Conservation (phyloP, 2,797 vertebrate species). For the Sebastes reedi region DNA sequence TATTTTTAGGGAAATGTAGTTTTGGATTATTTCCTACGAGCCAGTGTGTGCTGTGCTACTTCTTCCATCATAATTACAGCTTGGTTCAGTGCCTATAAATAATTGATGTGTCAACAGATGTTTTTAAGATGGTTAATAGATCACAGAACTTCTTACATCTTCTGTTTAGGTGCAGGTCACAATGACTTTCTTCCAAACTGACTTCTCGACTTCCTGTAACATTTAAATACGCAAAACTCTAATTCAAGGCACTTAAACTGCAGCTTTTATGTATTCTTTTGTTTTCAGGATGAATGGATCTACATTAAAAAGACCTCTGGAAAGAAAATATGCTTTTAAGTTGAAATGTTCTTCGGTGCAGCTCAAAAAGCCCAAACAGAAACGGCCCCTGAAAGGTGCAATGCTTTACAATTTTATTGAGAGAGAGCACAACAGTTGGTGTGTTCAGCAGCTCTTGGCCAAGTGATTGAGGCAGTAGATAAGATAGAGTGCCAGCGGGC, state of each 20-base stretch:
- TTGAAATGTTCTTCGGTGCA: constrained; percentile 23
- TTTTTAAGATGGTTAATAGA: constrained; percentile 27
- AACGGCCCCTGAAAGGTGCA: constrained; percentile 53
- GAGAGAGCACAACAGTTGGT: constrained; percentile 69
- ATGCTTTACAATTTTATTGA: constrained; percentile 53
- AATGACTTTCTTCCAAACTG: not conserved
- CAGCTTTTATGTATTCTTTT: constrained; percentile 36
- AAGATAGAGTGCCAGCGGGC: constrained; percentile 71
- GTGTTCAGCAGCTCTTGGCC: constrained; percentile 65
- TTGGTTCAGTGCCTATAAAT: constrained; percentile 18
- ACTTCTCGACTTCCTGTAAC: not conserved
- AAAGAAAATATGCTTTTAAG: constrained; percentile 29
- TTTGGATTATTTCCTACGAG: not conserved
- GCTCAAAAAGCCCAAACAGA: constrained; percentile 27
- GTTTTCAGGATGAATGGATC: constrained; percentile 18
- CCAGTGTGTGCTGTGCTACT: not conserved
- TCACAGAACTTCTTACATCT: not conserved
- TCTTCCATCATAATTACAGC: constrained; percentile 17
- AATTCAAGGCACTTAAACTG: constrained; percentile 24
- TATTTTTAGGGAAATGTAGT: constrained; percentile 10
- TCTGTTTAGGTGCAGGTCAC: constrained; percentile 6
- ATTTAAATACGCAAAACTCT: constrained; percentile 22
- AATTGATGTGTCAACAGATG: constrained; percentile 29
- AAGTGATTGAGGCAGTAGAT: constrained; percentile 75
- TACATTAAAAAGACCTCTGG: constrained; percentile 20